Conservation (phyloP, 1,140 invertebrate species). For the Venustaconcha ellipsiformis region DNA sequence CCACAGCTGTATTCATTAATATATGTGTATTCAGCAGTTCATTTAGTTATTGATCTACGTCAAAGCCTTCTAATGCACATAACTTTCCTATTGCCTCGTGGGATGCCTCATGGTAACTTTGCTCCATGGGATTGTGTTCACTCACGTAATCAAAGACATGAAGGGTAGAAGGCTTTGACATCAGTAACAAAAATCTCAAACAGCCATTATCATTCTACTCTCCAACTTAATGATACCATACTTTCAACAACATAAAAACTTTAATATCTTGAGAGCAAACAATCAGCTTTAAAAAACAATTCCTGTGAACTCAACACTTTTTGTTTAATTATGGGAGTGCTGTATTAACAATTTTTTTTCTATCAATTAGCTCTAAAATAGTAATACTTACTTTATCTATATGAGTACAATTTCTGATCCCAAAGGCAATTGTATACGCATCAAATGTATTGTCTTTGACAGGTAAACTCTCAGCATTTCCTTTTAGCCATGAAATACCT, state of each 20-base stretch:
- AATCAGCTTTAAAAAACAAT: not conserved
- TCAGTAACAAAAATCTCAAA: not conserved
- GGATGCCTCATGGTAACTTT: not conserved
- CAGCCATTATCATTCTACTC: not conserved
- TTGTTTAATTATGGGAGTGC: not conserved
- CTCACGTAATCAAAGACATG: not conserved
- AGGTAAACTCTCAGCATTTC: conserved; percentile 90
- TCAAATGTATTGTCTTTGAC: conserved; percentile 85
- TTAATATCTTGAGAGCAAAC: not conserved
- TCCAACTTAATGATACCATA: not conserved
- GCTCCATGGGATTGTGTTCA: not conserved
- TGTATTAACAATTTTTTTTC: not conserved
- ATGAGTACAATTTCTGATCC: conserved; percentile 95
- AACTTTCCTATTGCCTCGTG: too few species aligned
- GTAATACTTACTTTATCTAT: conserved; percentile 81
- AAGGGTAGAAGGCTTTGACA: too few species aligned
- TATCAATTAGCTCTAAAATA: not conserved
- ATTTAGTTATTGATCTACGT: too few species aligned
- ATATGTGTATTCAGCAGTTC: too few species aligned
- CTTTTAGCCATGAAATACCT: conserved; percentile 84
- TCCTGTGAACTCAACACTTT: conserved; percentile 31
- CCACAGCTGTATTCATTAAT: too few species aligned
- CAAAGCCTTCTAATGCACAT: too few species aligned
- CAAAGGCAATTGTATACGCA: conserved; percentile 98
- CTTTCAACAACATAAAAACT: not conserved